A percentile compares a stretch with the other conserved stretches of the same genome.
phyloP scores from a whole-genome alignment of 2,113 vertebrate genomes.

The Brachyistius frenatus region DNA sequence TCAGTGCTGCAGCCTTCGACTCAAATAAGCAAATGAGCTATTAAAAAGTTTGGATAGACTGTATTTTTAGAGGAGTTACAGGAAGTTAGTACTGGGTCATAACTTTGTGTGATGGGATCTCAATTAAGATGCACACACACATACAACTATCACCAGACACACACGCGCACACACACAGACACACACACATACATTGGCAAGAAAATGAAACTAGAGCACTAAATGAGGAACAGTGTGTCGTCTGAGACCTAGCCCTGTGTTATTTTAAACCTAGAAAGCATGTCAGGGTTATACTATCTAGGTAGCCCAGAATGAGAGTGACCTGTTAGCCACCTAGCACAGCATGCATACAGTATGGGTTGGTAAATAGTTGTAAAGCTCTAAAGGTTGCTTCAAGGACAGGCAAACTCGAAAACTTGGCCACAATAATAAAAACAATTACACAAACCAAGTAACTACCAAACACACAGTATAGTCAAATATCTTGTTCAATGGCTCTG shows the following conservation, averaged over 20 bases:
- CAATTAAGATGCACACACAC: slow-evolving; percentile 37
- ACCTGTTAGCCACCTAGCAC: slow-evolving; percentile 40
- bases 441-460: too few species aligned
- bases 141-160: neutral
- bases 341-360: neutral
- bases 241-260: slow-evolving; percentile 80
- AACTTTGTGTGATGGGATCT: slow-evolving; percentile 34
- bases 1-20: slow-evolving; percentile 33
- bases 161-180: neutral
- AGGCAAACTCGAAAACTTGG: neutral
- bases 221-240: slow-evolving; percentile 75
- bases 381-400: slow-evolving; percentile 41
- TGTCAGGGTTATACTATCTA: slow-evolving; percentile 79
- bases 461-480: too few species aligned
- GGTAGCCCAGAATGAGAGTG: slow-evolving; percentile 71
- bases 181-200: slow-evolving; percentile 26
- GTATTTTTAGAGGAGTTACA: slow-evolving; percentile 55
- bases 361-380: slow-evolving; percentile 17
- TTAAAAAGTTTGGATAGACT: slow-evolving; percentile 51
- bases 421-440: neutral
- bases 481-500: too few species aligned
- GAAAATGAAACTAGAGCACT: slow-evolving; percentile 70
- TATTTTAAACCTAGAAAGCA: slow-evolving; percentile 75
- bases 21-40: slow-evolving; percentile 48
- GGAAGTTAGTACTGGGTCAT: slow-evolving; percentile 61